Percentiles rank a stretch among this genome's conserved stretches.
These are phyloP conservation scores for Neostethus bicornis DNA, from an alignment of 2,797 vertebrate species.

Conservation along the genomic window DNA sequence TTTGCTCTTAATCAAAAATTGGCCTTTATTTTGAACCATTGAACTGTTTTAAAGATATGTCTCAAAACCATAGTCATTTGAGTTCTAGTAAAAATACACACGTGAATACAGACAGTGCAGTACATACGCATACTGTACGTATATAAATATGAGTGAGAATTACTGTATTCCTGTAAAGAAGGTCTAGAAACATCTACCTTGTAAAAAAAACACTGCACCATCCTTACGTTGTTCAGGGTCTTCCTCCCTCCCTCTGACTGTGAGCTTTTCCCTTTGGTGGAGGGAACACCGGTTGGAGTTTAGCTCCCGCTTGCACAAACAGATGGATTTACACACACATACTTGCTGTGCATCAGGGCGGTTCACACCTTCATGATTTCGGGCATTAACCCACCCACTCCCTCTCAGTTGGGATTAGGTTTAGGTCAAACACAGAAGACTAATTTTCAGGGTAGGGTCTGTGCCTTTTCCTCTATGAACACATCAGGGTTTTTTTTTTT, in stretches of 20 bases:
- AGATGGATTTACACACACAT: slow-evolving; percentile 2
- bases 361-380: slow-evolving; percentile 13
- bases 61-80: too few species aligned
- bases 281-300: slow-evolving; percentile 10
- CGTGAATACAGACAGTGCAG: too few species aligned
- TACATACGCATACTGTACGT: too few species aligned
- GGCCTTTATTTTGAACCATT: too few species aligned
- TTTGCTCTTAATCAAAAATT: too few species aligned
- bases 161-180: not conserved
- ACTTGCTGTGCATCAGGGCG: slow-evolving; percentile 23
- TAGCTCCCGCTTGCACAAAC: slow-evolving; percentile 23
- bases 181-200: not conserved
- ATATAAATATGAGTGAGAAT: not conserved
- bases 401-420: slow-evolving; percentile 16
- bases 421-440: not conserved
- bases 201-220: not conserved
- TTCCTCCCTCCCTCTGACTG: slow-evolving; percentile 8
- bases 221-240: not conserved
- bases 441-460: slow-evolving; percentile 5
- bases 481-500: slow-evolving; percentile 19
- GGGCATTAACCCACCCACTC: slow-evolving; percentile 35
- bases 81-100: too few species aligned
- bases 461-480: slow-evolving; percentile 4
- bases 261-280: slow-evolving; percentile 24
- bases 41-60: too few species aligned